These are phyloP conservation scores for Chrysotoxum bicinctum DNA, from an alignment of 2,888 invertebrate genomes.

Conservation along the genomic window DNA sequence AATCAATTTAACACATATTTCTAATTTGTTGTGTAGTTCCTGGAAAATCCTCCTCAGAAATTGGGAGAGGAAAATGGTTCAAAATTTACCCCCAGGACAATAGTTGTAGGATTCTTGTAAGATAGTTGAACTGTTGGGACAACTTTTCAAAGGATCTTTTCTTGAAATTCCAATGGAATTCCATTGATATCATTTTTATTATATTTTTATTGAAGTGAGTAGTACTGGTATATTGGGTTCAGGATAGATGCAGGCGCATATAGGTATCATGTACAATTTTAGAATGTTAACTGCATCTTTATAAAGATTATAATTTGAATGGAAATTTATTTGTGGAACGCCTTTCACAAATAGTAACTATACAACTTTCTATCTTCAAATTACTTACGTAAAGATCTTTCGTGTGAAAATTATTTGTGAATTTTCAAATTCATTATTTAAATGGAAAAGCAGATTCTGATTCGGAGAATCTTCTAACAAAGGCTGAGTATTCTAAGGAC, in stretches of 20 bases:
- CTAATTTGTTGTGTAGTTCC: neutral
- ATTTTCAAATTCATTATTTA: too few relatives aligned
- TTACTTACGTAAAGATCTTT: too few relatives aligned
- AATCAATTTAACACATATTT: conserved; percentile 25
- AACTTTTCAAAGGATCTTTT: neutral
- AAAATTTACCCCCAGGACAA: neutral
- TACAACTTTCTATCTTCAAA: too few relatives aligned
- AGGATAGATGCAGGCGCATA: neutral
- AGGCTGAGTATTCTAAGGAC: too few relatives aligned
- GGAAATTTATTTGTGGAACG: too few relatives aligned
- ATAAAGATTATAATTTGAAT: too few relatives aligned
- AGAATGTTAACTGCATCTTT: too few relatives aligned
- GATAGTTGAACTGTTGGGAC: neutral
- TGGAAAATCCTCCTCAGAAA: too few relatives aligned
- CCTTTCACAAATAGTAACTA: too few relatives aligned
- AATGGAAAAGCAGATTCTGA: too few relatives aligned
- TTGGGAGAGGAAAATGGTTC: neutral
- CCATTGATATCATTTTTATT: neutral
- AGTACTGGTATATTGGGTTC: neutral
- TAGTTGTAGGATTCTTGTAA: neutral
- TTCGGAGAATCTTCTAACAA: too few relatives aligned
- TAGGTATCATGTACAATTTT: neutral
- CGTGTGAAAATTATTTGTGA: too few relatives aligned
- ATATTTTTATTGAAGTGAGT: neutral
- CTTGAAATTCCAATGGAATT: conserved; percentile 5